These are phyloP conservation scores for Flexamia atlantica DNA, from an alignment of 2,888 invertebrate genomes.

Conservation along the genomic window DNA sequence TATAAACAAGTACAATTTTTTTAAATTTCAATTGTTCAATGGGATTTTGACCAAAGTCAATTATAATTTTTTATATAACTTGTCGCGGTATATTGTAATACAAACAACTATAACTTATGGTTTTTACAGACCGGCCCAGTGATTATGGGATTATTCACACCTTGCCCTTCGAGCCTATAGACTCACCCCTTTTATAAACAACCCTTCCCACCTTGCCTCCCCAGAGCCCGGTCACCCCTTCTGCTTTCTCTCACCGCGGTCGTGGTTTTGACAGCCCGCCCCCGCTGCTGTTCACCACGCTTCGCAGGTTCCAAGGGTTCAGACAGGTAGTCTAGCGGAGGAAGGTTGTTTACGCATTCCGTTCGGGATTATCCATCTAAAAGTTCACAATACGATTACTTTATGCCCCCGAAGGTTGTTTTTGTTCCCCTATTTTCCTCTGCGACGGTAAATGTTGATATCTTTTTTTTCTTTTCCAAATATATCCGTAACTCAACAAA, in stretches of 20 bases:
- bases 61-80: too few species aligned
- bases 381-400: background rate
- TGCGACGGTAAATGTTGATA: background rate
- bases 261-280: conserved; percentile 7
- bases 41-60: too few species aligned
- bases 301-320: background rate
- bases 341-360: conserved; percentile 24
- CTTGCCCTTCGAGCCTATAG: background rate
- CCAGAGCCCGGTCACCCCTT: conserved; percentile 25
- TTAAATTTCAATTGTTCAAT: too few species aligned
- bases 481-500: too few species aligned
- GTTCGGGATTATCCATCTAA: background rate
- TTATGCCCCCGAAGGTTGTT: background rate
- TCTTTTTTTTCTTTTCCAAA: too few species aligned
- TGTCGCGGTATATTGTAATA: too few species aligned
- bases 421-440: background rate
- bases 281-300: background rate
- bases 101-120: too few species aligned
- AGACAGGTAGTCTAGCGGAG: background rate
- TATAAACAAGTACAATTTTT: too few species aligned
- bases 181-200: background rate
- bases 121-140: too few species aligned
- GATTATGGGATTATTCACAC: too few species aligned
- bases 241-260: background rate
- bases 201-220: background rate